Base-by-base conservation (phyloP, 2,888 invertebrate genomes). In the Tetragonisca angustula region DNA sequence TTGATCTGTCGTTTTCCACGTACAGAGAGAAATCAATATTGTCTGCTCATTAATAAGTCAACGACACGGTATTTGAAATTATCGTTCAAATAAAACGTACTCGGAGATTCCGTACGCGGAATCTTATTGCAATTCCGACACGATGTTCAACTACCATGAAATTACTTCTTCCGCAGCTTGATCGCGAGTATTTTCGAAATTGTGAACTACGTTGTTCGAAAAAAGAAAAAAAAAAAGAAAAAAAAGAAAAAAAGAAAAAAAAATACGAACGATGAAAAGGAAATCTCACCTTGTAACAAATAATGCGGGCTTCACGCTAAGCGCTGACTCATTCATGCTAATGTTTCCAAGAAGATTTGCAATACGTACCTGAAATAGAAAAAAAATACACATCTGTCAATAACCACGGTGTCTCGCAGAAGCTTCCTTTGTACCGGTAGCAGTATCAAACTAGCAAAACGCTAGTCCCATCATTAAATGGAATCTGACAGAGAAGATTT, bases 271-370 rank as follows among this genome's bases (percentile, higher is more conserved):
- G 32, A 59, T 61, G 27, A 21, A 49, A 67, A 73, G 27, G 59
- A 76, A 69, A 71, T 70, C 69, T 76, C 62, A 69, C 71, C 62
- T 62, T 62, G 76, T 24, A 32, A 75, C 75, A 15, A 75, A 67
- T 75, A 65, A 36, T 36, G 36, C n/a, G 54, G 19, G 54, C 54
- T 49, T 24, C 78, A 50, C 21, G 27, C 62, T 9, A 62, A 73
- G 67, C 19, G 67, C 36, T 50, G 64, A 59, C 71, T 62, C 50
- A 54, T 3, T 62, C 50, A 54, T 74, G 50, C 64, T 36, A 49
- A 68, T 69, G 24, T 11, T 54, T 65, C 65, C 74, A 65, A 54
- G 64, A 74, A 74, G 52, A 74, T 74, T 74, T 27, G 65, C 19
- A 74, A 50, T 65, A 74, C 74, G 21, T 65, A 74, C 74, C 65